These are phyloP conservation scores for Gambelia wislizenii DNA, from an alignment of 2,797 vertebrate genomes.

Conservation along the genomic window DNA sequence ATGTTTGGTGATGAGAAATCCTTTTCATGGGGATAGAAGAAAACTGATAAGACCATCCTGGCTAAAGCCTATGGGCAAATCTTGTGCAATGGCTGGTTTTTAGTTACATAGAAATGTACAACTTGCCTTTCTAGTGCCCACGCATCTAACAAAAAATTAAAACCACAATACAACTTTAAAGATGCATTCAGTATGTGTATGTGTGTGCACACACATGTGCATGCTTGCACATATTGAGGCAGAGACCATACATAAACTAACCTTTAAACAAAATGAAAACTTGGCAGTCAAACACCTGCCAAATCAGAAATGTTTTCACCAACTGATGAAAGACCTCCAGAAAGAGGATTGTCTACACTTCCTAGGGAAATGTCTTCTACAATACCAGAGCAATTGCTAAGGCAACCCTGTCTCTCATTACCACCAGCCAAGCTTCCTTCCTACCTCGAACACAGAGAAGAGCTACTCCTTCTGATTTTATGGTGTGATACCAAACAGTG, in stretches of 20 bases:
- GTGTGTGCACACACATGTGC: no score
- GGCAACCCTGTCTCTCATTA: neutral
- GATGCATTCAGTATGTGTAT: neutral
- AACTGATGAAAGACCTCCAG: neutral
- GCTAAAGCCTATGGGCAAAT: no score
- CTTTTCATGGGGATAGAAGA: neutral
- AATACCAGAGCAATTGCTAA: neutral
- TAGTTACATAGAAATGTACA: neutral
- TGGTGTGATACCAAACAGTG: neutral
- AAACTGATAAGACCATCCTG: neutral
- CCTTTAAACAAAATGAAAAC: neutral
- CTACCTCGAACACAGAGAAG: neutral
- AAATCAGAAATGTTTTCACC: neutral
- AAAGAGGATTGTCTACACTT: neutral
- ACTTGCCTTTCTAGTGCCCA: neutral
- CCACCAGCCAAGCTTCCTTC: neutral
- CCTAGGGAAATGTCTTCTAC: neutral
- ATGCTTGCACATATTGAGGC: no score
- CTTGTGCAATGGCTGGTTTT: neutral
- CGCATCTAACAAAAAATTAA: neutral
- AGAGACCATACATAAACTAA: neutral
- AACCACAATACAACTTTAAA: neutral
- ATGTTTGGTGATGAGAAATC: constrained; percentile 23
- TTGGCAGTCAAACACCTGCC: neutral
- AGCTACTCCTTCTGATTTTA: neutral